Evolutionary conservation across 2,797 vertebrate genomes (phyloP).

Genomic region (Cetoscarus ocellatus): DNA sequence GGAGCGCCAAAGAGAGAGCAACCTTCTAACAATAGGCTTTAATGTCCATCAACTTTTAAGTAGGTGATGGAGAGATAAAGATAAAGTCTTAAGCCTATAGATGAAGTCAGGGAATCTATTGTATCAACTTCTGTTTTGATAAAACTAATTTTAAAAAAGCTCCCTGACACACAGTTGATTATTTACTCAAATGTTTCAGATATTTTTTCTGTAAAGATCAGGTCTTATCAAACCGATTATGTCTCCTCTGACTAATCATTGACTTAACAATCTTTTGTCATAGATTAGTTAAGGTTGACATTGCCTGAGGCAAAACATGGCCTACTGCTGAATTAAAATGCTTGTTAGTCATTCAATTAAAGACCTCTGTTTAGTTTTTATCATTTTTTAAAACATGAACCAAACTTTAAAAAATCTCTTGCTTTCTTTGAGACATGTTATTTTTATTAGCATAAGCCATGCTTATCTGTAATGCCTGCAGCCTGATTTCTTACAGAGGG

Average conservation of each 20-base stretch:
- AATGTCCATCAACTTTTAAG: conserved; percentile 28
- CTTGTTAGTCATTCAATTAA: neutral
- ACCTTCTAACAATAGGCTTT: neutral
- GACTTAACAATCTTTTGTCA: neutral
- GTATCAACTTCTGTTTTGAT: too few species aligned
- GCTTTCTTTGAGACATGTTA: too few species aligned
- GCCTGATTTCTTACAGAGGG: too few species aligned
- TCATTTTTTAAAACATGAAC: neutral
- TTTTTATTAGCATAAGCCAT: too few species aligned
- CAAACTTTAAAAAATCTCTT: neutral
- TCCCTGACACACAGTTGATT: too few species aligned
- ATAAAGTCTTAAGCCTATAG: too few species aligned
- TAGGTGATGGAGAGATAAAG: conserved; percentile 15
- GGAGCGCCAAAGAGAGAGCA: conserved; percentile 2
- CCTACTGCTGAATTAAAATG: neutral
- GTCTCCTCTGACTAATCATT: neutral
- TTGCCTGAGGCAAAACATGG: neutral
- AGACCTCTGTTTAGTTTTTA: neutral
- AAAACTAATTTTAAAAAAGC: too few species aligned
- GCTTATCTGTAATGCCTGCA: too few species aligned
- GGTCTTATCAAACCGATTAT: neutral
- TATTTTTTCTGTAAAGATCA: neutral
- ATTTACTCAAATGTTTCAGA: neutral
- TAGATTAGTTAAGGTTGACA: conserved; percentile 1
- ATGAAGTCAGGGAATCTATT: too few species aligned